These are phyloP conservation scores for Ceyx melanurus DNA, from an alignment of 2,113 vertebrate species.

Conservation along the genomic window DNA sequence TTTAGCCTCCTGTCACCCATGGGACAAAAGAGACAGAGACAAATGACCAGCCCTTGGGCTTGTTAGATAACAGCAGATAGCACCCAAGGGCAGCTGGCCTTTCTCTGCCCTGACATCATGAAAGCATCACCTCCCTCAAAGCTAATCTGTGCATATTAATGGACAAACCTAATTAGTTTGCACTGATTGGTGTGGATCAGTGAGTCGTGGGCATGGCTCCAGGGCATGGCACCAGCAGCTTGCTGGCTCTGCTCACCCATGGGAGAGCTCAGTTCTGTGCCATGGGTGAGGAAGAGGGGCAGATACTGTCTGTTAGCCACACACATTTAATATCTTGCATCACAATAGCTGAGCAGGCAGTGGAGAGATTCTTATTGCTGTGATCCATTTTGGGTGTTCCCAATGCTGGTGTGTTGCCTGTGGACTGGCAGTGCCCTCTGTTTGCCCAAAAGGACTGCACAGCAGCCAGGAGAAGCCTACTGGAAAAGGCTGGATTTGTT, in stretches of 20 bases:
- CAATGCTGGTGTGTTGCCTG: background rate
- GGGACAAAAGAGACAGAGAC: background rate
- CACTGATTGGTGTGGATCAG: too few species aligned
- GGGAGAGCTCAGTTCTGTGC: too few species aligned
- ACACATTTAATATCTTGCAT: background rate
- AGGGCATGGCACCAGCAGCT: too few species aligned
- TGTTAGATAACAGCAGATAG: background rate
- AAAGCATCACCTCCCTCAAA: background rate
- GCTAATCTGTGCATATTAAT: background rate
- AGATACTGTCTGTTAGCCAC: background rate
- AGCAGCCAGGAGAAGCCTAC: background rate
- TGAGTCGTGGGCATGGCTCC: too few species aligned
- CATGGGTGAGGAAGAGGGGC: background rate
- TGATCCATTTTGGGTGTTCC: background rate
- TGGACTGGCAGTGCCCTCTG: background rate
- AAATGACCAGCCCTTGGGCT: background rate
- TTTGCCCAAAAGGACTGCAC: background rate
- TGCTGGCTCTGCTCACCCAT: too few species aligned
- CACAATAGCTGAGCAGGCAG: background rate
- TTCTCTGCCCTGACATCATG: background rate
- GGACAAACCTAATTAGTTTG: too few species aligned
- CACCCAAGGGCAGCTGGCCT: background rate
- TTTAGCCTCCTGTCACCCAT: background rate
- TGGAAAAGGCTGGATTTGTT: background rate
- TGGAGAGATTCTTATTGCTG: background rate